Percentiles rank a stretch among this genome's conserved stretches.
phyloP scores from a whole-genome alignment of 2,797 vertebrate species.

The Mareca penelope region DNA sequence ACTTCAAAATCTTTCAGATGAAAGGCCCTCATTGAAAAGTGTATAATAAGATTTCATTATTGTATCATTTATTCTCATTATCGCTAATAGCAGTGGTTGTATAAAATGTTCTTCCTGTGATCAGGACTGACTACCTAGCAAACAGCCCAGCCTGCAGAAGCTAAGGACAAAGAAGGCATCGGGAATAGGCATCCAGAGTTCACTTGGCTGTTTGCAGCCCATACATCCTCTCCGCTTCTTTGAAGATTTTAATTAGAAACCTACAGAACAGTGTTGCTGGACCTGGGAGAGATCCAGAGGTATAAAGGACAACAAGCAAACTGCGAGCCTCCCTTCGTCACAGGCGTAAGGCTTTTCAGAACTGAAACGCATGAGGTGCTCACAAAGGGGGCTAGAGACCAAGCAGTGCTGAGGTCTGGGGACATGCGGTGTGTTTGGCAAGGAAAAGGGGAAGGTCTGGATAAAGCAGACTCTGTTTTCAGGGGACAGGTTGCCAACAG shows the following conservation, averaged over 20 bases:
- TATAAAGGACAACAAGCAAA: neutral
- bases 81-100: constrained; percentile 43
- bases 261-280: neutral
- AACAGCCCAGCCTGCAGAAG: neutral
- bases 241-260: constrained; percentile 64
- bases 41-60: constrained; percentile 52
- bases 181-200: neutral
- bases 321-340: rapidly evolving
- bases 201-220: neutral
- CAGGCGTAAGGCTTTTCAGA: neutral
- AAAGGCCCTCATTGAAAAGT: constrained; percentile 46
- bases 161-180: constrained; percentile 38
- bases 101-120: constrained; percentile 35
- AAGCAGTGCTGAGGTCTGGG: neutral
- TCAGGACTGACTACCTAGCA: constrained; percentile 6
- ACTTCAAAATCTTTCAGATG: constrained; percentile 43
- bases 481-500: neutral
- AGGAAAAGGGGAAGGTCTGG: neutral
- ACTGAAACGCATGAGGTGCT: neutral
- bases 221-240: neutral
- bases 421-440: neutral
- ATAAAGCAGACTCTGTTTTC: neutral
- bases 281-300: constrained; percentile 27
- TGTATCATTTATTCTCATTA: constrained; percentile 66
- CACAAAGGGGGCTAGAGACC: neutral